Percentiles rank a stretch among this genome's conserved stretches.
Evolutionary conservation across 37 sponge, comb jelly and placozoan genomes (phyloP).

Genomic region (Amphimedon queenslandica): DNA sequence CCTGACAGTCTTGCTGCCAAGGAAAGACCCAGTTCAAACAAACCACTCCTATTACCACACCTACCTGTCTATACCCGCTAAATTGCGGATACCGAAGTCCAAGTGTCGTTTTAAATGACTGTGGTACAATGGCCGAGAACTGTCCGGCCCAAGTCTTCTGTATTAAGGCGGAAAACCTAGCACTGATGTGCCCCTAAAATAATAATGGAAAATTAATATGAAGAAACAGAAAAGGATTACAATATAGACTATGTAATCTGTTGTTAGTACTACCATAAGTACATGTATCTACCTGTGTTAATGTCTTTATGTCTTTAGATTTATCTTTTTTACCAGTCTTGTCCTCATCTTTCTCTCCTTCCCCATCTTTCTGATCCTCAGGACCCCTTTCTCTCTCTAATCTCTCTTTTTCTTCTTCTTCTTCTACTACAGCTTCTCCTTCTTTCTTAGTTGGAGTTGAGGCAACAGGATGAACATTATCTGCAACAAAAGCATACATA

Average conservation of each 20-base stretch:
- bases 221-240: not conserved
- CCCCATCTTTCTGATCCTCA: not conserved
- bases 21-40: not conserved
- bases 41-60: not conserved
- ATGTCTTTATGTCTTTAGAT: not conserved
- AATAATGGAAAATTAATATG: not conserved
- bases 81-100: slow-evolving; percentile 63
- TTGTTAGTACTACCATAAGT: not conserved
- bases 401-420: slow-evolving; percentile 10
- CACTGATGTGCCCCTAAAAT: slow-evolving; percentile 30
- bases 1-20: slow-evolving; percentile 74
- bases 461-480: not conserved
- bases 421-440: not conserved
- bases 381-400: slow-evolving; percentile 11
- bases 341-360: slow-evolving; percentile 5
- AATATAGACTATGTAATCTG: not conserved
- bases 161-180: slow-evolving; percentile 29
- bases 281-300: not conserved
- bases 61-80: slow-evolving; percentile 50
- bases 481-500: not conserved
- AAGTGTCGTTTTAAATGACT: slow-evolving; percentile 43
- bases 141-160: slow-evolving; percentile 65
- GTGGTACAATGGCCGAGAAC: slow-evolving; percentile 40
- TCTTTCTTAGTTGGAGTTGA: not conserved
- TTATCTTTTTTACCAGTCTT: not conserved